Conservation (phyloP, 2,113 vertebrate genomes). For the Tapirus terrestris region DNA sequence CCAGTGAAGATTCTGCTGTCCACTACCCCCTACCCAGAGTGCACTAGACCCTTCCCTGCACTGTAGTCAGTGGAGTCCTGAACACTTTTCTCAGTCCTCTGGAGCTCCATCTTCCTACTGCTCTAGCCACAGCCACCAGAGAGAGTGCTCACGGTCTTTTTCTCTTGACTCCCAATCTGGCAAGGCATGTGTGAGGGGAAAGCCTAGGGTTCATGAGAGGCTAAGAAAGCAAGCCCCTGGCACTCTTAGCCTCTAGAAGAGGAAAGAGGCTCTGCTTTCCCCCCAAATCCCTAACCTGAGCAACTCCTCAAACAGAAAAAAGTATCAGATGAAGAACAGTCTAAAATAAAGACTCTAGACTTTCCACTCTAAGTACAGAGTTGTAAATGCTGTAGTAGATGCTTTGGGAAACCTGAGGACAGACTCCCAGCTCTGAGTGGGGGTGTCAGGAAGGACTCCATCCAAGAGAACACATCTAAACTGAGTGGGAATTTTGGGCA, state of each 20-base stretch:
- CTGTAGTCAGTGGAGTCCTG: not conserved
- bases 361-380: not conserved
- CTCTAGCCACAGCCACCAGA: not conserved
- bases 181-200: not conserved
- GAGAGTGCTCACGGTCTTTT: not conserved
- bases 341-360: not conserved
- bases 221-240: not conserved
- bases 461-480: not conserved
- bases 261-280: not conserved
- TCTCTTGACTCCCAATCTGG: not conserved
- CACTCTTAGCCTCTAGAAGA: not conserved
- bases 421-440: not conserved
- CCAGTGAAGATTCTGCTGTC: not conserved
- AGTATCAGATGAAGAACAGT: not conserved
- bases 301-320: not conserved
- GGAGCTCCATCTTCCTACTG: not conserved
- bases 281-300: not conserved
- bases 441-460: not conserved
- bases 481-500: slow-evolving; percentile 28
- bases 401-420: not conserved
- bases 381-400: not conserved
- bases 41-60: not conserved
- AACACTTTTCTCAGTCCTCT: not conserved
- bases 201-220: not conserved
- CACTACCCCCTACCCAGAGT: not conserved